Percentiles rank a stretch among this genome's conserved stretches.
phyloP scores from a whole-genome alignment of 2,113 vertebrate species.

The Larimichthys polyactis region DNA sequence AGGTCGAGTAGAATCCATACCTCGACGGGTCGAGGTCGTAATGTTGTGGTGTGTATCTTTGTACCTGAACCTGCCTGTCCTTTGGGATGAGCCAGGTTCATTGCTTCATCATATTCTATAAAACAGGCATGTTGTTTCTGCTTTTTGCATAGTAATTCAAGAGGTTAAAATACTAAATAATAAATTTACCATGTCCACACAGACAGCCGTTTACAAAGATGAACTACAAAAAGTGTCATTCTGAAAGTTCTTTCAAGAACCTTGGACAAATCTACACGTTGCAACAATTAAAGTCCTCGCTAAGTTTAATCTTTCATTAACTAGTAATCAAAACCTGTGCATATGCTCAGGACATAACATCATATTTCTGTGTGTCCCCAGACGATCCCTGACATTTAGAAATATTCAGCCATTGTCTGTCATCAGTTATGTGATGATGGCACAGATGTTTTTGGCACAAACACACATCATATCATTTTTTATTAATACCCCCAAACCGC shows the following conservation, averaged over 20 bases:
- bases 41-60: no score
- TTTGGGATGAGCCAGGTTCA: no score
- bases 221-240: not conserved
- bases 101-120: not conserved
- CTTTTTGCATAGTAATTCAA: not conserved
- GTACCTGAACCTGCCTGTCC: no score
- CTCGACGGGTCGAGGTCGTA: no score
- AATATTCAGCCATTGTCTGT: conserved; percentile 8
- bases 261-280: not conserved
- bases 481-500: conserved; percentile 32
- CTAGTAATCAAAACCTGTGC: not conserved
- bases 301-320: not conserved
- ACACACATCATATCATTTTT: conserved; percentile 32
- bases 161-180: no score
- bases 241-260: not conserved
- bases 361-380: conserved; percentile 5
- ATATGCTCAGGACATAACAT: not conserved
- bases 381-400: conserved; percentile 22
- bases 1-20: no score
- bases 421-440: conserved; percentile 45
- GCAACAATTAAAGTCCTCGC: not conserved
- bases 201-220: not conserved
- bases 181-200: not conserved
- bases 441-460: conserved; percentile 56
- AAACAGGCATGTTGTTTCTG: not conserved